These are phyloP conservation scores for Agrochola litura DNA, from an alignment of 2,888 invertebrate species.

Conservation along the genomic window DNA sequence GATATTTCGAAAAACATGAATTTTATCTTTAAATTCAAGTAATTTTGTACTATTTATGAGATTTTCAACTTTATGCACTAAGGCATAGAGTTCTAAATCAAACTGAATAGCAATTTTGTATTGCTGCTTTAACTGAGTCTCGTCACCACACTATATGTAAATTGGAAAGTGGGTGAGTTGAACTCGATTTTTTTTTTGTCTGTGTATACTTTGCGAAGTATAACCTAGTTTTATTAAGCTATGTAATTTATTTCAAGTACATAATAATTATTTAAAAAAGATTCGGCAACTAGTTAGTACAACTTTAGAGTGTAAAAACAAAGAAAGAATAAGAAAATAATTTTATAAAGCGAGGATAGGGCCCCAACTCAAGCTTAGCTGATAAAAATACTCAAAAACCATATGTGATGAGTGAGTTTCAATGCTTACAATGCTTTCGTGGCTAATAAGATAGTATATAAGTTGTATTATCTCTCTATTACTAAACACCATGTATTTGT, in stretches of 20 bases:
- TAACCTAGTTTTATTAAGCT: constrained; percentile 10
- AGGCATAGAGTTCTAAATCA: constrained; percentile 5
- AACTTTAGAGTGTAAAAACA: constrained; percentile 13
- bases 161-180: background rate
- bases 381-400: constrained; percentile 82
- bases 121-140: background rate
- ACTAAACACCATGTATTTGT: constrained; percentile 53
- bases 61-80: constrained; percentile 18
- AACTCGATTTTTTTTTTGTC: constrained; percentile 16
- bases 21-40: background rate
- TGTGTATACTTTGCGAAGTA: constrained; percentile 1
- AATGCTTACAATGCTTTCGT: constrained; percentile 87
- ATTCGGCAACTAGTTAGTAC: constrained; percentile 23
- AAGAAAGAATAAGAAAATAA: constrained; percentile 14
- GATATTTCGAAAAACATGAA: background rate
- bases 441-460: constrained; percentile 85
- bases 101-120: background rate
- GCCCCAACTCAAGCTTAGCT: constrained; percentile 77
- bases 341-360: constrained; percentile 71
- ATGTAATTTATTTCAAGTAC: constrained; percentile 30
- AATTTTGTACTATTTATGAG: background rate
- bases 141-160: background rate
- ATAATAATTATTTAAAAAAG: background rate
- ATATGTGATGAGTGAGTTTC: constrained; percentile 81
- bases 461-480: constrained; percentile 82